Percentiles rank a stretch among this genome's conserved stretches.
Conservation (phyloP, 2,888 invertebrate genomes). For the Chloroclysta siterata region DNA sequence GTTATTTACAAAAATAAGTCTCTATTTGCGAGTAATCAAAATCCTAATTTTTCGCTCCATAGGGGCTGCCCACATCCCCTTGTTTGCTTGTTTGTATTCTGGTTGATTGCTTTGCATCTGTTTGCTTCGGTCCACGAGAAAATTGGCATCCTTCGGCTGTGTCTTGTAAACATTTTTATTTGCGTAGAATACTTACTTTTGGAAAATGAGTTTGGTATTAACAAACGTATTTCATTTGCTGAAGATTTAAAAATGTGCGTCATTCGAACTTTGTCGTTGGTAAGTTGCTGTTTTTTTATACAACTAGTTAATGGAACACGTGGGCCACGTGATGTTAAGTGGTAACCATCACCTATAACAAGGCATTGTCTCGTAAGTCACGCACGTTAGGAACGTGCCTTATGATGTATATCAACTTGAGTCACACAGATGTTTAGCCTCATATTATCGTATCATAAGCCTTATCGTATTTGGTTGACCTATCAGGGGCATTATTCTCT, state of each 20-base stretch:
- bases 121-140: conserved; percentile 40
- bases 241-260: not conserved
- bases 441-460: too few relatives aligned
- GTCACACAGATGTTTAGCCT: too few relatives aligned
- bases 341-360: too few relatives aligned
- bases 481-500: too few relatives aligned
- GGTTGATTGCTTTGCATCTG: conserved; percentile 43
- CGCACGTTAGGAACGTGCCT: too few relatives aligned
- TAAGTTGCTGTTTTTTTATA: too few relatives aligned
- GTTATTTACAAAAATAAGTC: conserved; percentile 20
- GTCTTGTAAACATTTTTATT: conserved; percentile 41
- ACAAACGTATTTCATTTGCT: not conserved
- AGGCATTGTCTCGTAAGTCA: too few relatives aligned
- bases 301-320: too few relatives aligned
- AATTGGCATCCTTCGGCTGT: conserved; percentile 38
- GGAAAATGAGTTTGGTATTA: conserved; percentile 10
- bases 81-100: conserved; percentile 36
- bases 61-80: conserved; percentile 29
- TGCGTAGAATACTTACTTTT: conserved; percentile 25
- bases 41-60: conserved; percentile 42
- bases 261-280: too few relatives aligned
- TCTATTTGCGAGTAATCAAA: conserved; percentile 40
- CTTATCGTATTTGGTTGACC: too few relatives aligned
- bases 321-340: too few relatives aligned
- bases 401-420: too few relatives aligned